Base-by-base conservation (phyloP, 1,140 invertebrate species). In the Wasmannia auropunctata region DNA sequence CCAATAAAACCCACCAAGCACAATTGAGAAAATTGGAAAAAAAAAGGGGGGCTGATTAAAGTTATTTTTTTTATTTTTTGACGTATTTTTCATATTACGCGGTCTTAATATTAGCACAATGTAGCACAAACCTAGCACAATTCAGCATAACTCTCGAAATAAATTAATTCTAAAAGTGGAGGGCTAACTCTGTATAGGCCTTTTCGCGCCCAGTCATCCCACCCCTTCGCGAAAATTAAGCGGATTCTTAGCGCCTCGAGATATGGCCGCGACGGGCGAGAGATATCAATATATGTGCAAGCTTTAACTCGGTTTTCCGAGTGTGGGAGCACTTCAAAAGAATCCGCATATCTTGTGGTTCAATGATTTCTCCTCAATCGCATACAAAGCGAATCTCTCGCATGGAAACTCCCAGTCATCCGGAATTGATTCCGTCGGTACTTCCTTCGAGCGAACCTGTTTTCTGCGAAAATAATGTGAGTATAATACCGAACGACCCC, bases 341-440 rank as follows among this genome's bases (percentile, higher is more conserved):
- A 79, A 70, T 79, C n/a, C 46, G 69, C 67, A 60, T 34, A 69
- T 88, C 69, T 75, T 34, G 22, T 76, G 28, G 54, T 40, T 63
- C 46, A 28, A 49, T 60, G 56, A 63, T 56, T 43, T 85, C 70
- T 43, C 25, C 63, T 79, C 84, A 81, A 79, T 85, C 69, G 80
- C 70, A 65, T 87, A 84, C 74, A 87, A 88, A 60, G 65, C 74
- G 74, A 69, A 77, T 79, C 87, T 51, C 62, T 62, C 75, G 56
- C 7, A 43, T 28, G 49, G 34, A 49, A 65, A 79, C 49, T 65
- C 65, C 74, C 16, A 67, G 25, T 54, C 86, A 75, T 80, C 74
- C 40, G 77, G 81, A 80, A 86, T 58, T 49, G 67, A 88, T 75
- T 77, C 58, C 46, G 65, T 80, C 70, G 69, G 63, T 85, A 70